Base-by-base conservation (phyloP, 2,113 vertebrate species). In the Seriola quinqueradiata region DNA sequence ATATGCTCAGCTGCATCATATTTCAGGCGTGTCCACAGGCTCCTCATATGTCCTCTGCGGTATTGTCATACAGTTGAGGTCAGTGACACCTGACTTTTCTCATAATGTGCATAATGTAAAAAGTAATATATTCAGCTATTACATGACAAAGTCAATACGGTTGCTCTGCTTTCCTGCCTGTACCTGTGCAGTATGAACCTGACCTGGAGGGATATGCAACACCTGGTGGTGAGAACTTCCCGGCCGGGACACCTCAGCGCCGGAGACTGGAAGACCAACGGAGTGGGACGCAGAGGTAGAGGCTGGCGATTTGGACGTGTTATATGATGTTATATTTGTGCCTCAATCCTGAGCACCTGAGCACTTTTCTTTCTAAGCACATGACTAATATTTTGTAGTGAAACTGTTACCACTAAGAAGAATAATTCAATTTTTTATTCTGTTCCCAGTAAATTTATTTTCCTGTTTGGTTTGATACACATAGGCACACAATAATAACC, bases 151-250 rank as follows among this genome's bases (percentile, higher is more conserved):
- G 75, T 70, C 83, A 71, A 54, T 77, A 8, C 10, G 0, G 16
- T 75, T 70, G 5, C 68, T 38, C 46, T 77, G 17, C 50, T 83
- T 60, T 76, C n/a, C 34, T 67, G 59, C 59, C 70, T 75, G 46
- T 64, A 4, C 75, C 44, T 72, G 16, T 55, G 5, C 86, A 99
- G 98, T 82, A 97, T 96, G 93, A 99, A 98, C 90, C 95, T 99
- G 87, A 99, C 97, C 0, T 99, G 98, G 98, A 95, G 98, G 52
- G 98, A 99, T 93, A 99, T 99, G 97, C 98, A 99, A 94, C 98
- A 99, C 77, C 92, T 99, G 61, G 98, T 99, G 59, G 97, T 99
- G 32, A 96, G 94, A 90, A 98, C 97, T 0, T 97, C 98, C 0
- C 96, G 93, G 83, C 98, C 97, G 0, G 95, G 95, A 12, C 96